Evolutionary conservation across 2,888 invertebrate species (phyloP).

Genomic region (Ephialtes manifestator): DNA sequence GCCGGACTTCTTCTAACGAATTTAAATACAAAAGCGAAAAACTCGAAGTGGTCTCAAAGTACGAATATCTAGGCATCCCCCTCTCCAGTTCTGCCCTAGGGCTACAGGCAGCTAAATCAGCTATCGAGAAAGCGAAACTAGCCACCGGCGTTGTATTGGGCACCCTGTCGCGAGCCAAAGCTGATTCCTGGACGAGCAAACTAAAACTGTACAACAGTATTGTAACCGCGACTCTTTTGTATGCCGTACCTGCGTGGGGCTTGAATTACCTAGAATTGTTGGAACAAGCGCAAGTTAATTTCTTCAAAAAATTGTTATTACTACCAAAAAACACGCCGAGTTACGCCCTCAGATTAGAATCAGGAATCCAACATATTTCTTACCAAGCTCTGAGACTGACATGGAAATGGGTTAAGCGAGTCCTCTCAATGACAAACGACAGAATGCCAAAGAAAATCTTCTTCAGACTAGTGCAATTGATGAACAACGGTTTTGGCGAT

Average conservation of each 20-base stretch:
- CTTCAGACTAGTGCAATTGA: slow-evolving; percentile 8
- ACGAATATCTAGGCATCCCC: slow-evolving; percentile 40
- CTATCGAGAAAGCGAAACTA: slow-evolving; percentile 26
- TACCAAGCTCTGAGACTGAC: neutral
- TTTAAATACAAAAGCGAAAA: slow-evolving; percentile 12
- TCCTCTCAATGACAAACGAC: neutral
- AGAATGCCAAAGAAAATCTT: slow-evolving; percentile 15
- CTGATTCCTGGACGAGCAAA: neutral
- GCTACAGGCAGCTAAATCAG: neutral
- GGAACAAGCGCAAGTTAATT: neutral
- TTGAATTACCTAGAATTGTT: slow-evolving; percentile 5
- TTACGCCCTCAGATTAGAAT: no score
- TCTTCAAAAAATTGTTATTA: slow-evolving; percentile 11
- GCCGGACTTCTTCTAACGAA: slow-evolving; percentile 1
- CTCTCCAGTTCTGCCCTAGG: neutral
- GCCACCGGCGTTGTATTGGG: slow-evolving; percentile 3
- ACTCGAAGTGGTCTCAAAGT: slow-evolving; percentile 4
- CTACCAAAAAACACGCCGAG: no score
- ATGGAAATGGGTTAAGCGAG: neutral
- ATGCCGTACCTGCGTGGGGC: slow-evolving; percentile 36
- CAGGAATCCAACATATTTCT: neutral
- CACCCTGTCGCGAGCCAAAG: neutral
- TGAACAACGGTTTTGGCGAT: slow-evolving; percentile 18
- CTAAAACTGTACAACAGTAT: slow-evolving; percentile 12
- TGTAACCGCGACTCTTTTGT: neutral